Base-by-base conservation (phyloP, 2,888 invertebrate genomes). In the Leuctra nigra region DNA sequence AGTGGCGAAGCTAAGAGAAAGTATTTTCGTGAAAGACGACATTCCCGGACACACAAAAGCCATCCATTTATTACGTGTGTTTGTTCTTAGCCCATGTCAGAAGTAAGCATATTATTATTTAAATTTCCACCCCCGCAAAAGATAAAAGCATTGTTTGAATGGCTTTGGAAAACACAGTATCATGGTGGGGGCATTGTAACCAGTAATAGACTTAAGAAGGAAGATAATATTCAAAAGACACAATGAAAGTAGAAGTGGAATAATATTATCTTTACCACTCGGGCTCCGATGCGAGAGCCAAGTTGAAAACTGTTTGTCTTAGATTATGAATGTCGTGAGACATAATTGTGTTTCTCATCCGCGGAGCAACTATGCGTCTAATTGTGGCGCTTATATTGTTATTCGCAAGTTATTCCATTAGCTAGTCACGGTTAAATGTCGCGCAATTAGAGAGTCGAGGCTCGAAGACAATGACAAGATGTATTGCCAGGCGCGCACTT, bases 161-260 rank as follows among this genome's bases (percentile, higher is more conserved):
- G 20, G 39, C 39, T 18, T 7, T 14, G 39, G 20, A 23, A 44
- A n/a, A 44, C 20, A 23, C 16, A 39, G 39, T 39, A 39, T 39
- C 39, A 14, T 39, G 20, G 39, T 39, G 20, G 39, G 16, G 9
- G 22, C 22, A 20, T 23, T 44, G 44, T 20, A 13, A n/a, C n/a
- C 23, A 44, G 39, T 44, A 20, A 44, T 23, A 44, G 18, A 23
- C 44, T 23, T 23, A 44, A 44, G 20, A 11, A 18, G 22, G 20
- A 23, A 44, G 44, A 44, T 44, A 44, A 44, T 39, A 39, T 39
- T 39, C 39, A 39, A 39, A 39, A 39, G 39, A 39, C 39, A 39
- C 44, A 44, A 44, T 23, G 44, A 44, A 44, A 44, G 44, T 44
- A 23, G 22, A 7, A 44, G 44, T 44, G 18, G 44, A 20, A 44